Percentiles rank a stretch among this genome's conserved stretches.
These are phyloP conservation scores for Lycopodina hypogea DNA, from an alignment of 37 sponge, comb jelly and placozoan genomes.

Conservation along the genomic window DNA sequence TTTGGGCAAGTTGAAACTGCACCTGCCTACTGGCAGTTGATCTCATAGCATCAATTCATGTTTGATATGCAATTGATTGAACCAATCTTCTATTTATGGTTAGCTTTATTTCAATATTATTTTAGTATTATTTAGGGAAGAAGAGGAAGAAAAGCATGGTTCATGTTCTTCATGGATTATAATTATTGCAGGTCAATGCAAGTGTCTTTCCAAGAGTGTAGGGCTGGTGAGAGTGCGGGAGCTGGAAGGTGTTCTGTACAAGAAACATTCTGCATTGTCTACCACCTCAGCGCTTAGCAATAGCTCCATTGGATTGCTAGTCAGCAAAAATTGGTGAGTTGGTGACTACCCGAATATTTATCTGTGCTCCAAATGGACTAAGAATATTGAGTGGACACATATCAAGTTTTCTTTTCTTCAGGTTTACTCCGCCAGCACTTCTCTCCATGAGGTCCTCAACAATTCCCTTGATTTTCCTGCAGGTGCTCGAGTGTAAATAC, in stretches of 20 bases:
- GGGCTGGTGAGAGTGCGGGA: constrained; percentile 44
- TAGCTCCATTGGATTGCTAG: constrained; percentile 16
- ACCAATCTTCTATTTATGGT: too few species aligned
- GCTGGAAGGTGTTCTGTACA: constrained; percentile 40
- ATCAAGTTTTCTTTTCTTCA: not conserved
- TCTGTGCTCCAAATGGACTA: not conserved
- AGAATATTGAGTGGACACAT: too few species aligned
- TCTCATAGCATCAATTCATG: too few species aligned
- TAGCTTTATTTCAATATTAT: too few species aligned
- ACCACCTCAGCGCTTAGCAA: not conserved
- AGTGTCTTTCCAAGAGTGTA: constrained; percentile 27
- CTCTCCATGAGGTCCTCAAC: constrained; percentile 5
- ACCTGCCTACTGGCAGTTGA: too few species aligned
- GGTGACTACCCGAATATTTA: not conserved
- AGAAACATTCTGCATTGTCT: not conserved
- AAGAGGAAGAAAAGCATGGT: not conserved
- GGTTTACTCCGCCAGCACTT: constrained; percentile 33
- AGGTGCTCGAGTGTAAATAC: not conserved
- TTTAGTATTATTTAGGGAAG: too few species aligned
- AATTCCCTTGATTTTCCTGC: constrained; percentile 17
- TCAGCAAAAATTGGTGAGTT: constrained; percentile 41
- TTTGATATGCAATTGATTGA: too few species aligned
- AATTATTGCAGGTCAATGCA: constrained; percentile 51
- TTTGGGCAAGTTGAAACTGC: too few species aligned
- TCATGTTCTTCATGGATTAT: not conserved